Evolutionary conservation across 2,113 vertebrate species (phyloP).

Genomic region (Calyptomena viridis): DNA sequence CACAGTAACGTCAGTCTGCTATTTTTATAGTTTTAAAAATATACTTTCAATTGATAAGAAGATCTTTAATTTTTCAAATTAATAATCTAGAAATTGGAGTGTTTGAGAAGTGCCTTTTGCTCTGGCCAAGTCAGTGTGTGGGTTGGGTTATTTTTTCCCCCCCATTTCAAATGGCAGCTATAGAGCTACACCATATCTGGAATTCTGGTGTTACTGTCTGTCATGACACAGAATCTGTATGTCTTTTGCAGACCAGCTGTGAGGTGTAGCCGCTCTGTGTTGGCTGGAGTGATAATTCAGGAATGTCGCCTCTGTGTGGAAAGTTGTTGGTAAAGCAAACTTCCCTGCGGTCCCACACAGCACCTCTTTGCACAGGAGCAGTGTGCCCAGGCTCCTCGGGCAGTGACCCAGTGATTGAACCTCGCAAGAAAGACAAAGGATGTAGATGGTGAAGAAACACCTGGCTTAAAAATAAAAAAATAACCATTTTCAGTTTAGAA

Average conservation of each 20-base stretch:
- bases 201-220: neutral
- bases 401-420: neutral
- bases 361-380: neutral
- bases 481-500: neutral
- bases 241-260: neutral
- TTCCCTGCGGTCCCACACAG: neutral
- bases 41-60: neutral
- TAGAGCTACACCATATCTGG: neutral
- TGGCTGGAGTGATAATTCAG: neutral
- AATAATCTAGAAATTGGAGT: neutral
- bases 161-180: neutral
- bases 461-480: neutral
- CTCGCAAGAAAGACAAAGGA: neutral
- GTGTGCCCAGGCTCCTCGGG: neutral
- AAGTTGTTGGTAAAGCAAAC: neutral
- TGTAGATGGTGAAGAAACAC: neutral
- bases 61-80: neutral
- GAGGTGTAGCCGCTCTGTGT: rapidly evolving
- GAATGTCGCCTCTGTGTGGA: neutral
- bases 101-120: neutral
- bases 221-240: neutral
- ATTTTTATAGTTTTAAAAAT: neutral
- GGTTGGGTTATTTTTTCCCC: neutral
- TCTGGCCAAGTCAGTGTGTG: neutral
- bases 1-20: neutral